Percentiles rank a stretch among this genome's conserved stretches.
Evolutionary conservation across 2,113 vertebrate species (phyloP).

Genomic region (Diphyllodes magnificus): DNA sequence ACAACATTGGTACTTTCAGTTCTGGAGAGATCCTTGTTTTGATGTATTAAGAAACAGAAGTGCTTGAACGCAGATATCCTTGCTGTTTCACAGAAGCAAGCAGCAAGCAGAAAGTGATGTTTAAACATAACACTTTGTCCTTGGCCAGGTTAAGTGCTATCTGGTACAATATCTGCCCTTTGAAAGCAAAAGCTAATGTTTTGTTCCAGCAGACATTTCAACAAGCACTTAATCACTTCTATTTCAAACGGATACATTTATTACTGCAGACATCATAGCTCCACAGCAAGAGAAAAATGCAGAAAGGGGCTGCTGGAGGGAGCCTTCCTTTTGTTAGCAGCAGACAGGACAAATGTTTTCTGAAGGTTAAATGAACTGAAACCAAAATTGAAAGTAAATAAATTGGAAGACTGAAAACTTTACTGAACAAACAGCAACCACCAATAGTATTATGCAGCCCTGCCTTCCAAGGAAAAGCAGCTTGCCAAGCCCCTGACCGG

Average conservation of each 20-base stretch:
- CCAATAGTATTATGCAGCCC: not conserved
- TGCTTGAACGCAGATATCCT: not conserved
- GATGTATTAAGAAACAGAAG: not conserved
- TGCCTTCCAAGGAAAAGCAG: not conserved
- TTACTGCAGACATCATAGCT: conserved; percentile 37
- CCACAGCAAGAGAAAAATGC: conserved; percentile 44
- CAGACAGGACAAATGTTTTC: conserved; percentile 31
- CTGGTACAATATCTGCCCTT: conserved; percentile 12
- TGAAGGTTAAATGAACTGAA: conserved; percentile 61
- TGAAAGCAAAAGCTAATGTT: conserved; percentile 49
- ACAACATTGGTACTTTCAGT: not conserved
- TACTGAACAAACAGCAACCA: conserved; percentile 14
- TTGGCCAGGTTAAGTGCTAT: conserved; percentile 39
- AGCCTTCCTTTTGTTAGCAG: not conserved
- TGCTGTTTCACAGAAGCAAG: not conserved
- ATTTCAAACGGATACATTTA: conserved; percentile 46
- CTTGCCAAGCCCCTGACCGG: not conserved
- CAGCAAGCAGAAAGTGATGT: not conserved
- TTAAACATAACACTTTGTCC: conserved; percentile 25
- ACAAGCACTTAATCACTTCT: conserved; percentile 44
- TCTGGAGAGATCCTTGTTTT: not conserved
- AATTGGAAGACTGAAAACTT: conserved; percentile 42
- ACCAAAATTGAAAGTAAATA: conserved; percentile 62
- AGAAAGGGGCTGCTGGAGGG: not conserved
- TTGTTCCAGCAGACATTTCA: conserved; percentile 49